Conservation (phyloP, 2,113 vertebrate species). For the Hucho hucho region DNA sequence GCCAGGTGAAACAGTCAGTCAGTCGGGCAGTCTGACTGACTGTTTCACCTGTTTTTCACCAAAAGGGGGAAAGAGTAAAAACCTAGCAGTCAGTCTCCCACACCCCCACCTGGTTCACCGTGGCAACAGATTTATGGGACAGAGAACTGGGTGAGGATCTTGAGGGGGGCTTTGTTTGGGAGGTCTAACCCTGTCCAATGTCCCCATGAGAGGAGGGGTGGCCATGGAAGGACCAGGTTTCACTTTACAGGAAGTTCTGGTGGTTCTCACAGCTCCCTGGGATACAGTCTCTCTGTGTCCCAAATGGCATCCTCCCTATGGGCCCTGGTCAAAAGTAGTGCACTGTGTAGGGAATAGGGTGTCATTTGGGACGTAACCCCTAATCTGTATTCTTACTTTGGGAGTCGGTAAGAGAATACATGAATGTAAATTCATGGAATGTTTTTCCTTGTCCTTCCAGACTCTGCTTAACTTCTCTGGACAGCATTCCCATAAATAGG, state of each 20-base stretch:
- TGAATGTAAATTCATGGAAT: slow-evolving; percentile 18
- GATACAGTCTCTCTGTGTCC: neutral
- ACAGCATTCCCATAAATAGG: slow-evolving; percentile 24
- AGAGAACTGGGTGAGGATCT: neutral
- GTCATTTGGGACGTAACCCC: neutral
- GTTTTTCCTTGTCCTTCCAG: neutral
- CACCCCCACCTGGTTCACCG: slow-evolving; percentile 29
- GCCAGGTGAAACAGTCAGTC: neutral
- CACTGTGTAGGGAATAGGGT: too few relatives aligned
- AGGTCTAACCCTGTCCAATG: slow-evolving; percentile 30
- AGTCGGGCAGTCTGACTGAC: neutral
- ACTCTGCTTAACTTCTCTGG: slow-evolving; percentile 8
- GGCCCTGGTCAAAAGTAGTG: too few relatives aligned
- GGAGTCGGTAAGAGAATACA: slow-evolving; percentile 4
- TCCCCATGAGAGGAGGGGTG: slow-evolving; percentile 19
- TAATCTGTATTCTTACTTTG: slow-evolving; percentile 14
- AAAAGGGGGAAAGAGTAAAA: slow-evolving; percentile 25
- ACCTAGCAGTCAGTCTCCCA: slow-evolving; percentile 12
- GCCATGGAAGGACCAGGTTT: slow-evolving; percentile 4
- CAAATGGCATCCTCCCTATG: too few relatives aligned
- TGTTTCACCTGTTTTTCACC: too few relatives aligned
- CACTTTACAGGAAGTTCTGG: slow-evolving; percentile 6
- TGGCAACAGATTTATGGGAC: slow-evolving; percentile 12
- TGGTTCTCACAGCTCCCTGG: neutral
- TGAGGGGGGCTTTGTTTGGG: slow-evolving; percentile 28